phyloP scores from a whole-genome alignment of 2,888 invertebrate species.

The Eupithecia subfuscata region DNA sequence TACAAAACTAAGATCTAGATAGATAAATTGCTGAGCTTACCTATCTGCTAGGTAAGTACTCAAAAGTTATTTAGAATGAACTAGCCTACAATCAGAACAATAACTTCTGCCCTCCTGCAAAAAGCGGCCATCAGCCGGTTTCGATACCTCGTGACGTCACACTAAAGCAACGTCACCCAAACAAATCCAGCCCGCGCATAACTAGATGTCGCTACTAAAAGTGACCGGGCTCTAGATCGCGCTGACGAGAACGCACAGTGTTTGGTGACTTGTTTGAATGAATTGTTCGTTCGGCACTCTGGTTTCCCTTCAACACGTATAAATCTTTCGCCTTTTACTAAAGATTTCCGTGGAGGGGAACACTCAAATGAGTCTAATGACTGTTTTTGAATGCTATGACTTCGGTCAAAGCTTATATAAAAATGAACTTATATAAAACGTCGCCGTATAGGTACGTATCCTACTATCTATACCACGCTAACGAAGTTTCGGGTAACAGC shows the following conservation, averaged over 20 bases:
- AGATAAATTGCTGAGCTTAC: too few species aligned
- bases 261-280: background rate
- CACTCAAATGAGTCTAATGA: slow-evolving; percentile 87
- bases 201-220: background rate
- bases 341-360: slow-evolving; percentile 91
- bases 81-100: too few species aligned
- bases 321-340: slow-evolving; percentile 92
- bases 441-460: too few species aligned
- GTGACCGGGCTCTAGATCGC: slow-evolving; percentile 1
- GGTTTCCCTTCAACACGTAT: slow-evolving; percentile 87
- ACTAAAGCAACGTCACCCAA: background rate
- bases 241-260: background rate
- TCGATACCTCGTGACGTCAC: too few species aligned
- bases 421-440: too few species aligned
- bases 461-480: too few species aligned
- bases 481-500: too few species aligned
- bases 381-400: background rate
- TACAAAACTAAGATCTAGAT: too few species aligned
- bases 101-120: too few species aligned
- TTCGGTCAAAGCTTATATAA: background rate
- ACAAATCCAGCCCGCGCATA: background rate
- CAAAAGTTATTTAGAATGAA: too few species aligned
- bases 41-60: too few species aligned
- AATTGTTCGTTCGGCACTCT: slow-evolving; percentile 64
- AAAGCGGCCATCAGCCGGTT: too few species aligned